A percentile compares a stretch with the other conserved stretches of the same genome.
These are phyloP conservation scores for Ictalurus punctatus DNA, from an alignment of 2,113 vertebrate species.

Conservation along the genomic window DNA sequence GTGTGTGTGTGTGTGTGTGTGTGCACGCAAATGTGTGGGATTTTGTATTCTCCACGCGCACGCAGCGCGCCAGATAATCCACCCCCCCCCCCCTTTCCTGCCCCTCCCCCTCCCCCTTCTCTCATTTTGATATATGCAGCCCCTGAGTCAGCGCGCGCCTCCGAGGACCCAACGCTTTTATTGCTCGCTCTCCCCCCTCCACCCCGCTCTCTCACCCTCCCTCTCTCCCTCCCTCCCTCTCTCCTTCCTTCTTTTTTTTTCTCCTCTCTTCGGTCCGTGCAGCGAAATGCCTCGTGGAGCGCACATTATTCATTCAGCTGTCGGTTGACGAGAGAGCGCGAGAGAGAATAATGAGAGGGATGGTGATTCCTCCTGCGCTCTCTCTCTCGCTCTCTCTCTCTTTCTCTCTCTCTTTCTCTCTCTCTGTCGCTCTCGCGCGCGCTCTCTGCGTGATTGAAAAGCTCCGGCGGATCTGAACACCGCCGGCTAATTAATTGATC, in stretches of 20 bases:
- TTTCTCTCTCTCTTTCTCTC: background rate
- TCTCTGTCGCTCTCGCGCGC: background rate
- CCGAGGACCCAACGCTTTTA: conserved; percentile 53
- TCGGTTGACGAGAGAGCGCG: conserved; percentile 35
- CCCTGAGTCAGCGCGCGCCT: conserved; percentile 57
- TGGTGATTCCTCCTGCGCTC: conserved; percentile 36
- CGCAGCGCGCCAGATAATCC: conserved; percentile 51
- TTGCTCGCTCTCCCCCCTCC: conserved; percentile 46
- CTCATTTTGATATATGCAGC: conserved; percentile 61
- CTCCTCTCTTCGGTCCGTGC: conserved; percentile 5
- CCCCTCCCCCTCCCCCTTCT: background rate
- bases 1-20: background rate
- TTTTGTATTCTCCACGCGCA: conserved; percentile 53
- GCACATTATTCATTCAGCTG: conserved; percentile 46
- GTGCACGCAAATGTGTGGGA: conserved; percentile 21
- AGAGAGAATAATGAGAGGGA: conserved; percentile 42
- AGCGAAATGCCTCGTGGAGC: conserved; percentile 43
- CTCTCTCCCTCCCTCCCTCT: background rate
- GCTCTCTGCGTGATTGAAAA: conserved; percentile 54
- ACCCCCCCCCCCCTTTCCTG: background rate
- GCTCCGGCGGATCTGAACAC: conserved; percentile 51
- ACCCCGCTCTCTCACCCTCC: conserved; percentile 9
- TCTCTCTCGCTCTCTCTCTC: conserved; percentile 16
- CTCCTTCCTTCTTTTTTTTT: background rate
- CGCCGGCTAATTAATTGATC: conserved; percentile 61